Base-by-base conservation (phyloP, 2,797 vertebrate species). In the Steatocranus sp. region DNA sequence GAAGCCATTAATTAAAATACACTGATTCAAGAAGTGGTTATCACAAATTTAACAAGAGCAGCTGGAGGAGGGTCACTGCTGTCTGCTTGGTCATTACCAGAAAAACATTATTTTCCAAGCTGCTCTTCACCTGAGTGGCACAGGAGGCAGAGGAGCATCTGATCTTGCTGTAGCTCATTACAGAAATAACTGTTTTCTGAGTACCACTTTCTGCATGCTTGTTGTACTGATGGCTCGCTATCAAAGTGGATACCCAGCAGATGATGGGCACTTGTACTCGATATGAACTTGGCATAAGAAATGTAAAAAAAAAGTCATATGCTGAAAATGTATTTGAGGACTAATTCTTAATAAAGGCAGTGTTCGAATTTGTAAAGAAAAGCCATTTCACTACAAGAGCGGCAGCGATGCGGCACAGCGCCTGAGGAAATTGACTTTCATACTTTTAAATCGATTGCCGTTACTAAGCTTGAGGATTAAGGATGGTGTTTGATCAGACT, bases 1-100 rank as follows among this genome's bases (percentile, higher is more conserved):
- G 74, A 87, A 90, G 77, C 53, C 78, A 34, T 87, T 87, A 78
- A 83, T 89, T 93, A 89, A 89, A 90, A 89, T 49, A 49, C 82
- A 51, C 82, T 50, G 58, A 87, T 86, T 89, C 82, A 90, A 87
- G 68, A 61, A 84, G 79, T 81, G 38, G 63, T 90, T 89, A 88
- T 85, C 66, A 85, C 75, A 84, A 70, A 50, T 90, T 89, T 90
- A 90, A 86, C 76, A 68, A 89, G 82, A 86, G 79, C 83, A 88
- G 79, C 68, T 77, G 83, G 80, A 84, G 30, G 46, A 87, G 50
- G 75, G 70, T 79, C 78, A 51, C 36, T 30, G 38, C 78, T 56
- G 63, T 56, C 66, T 73, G 66, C 70, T 82, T 81, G 51, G 75
- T 41, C 68, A 41, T 88, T 83, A 80, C 63, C 30, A 61, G 41